Percentiles rank a stretch among this genome's conserved stretches.
Conservation (phyloP, 1,140 invertebrate species). For the Archegozetes longisetosus region DNA sequence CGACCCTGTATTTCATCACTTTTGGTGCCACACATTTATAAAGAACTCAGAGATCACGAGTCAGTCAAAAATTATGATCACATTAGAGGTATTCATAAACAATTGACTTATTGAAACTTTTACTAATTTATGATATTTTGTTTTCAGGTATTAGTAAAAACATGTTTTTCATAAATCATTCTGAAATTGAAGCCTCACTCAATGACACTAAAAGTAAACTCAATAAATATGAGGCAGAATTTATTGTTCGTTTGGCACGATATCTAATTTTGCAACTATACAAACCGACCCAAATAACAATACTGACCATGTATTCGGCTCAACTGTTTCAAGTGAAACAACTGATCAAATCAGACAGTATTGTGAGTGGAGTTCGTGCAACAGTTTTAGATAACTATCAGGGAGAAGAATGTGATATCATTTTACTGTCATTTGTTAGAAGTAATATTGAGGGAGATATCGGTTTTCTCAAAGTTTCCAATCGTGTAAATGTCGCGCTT, state of each 20-base stretch:
- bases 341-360: slow-evolving; percentile 18
- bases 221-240: slow-evolving; percentile 43
- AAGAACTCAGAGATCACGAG: slow-evolving; percentile 13
- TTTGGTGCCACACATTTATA: slow-evolving; percentile 19
- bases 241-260: slow-evolving; percentile 37
- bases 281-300: slow-evolving; percentile 40
- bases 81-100: slow-evolving; percentile 4
- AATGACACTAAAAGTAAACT: slow-evolving; percentile 4
- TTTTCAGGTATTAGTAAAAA: slow-evolving; percentile 9
- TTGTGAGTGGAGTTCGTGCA: slow-evolving; percentile 32
- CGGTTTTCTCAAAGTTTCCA: slow-evolving; percentile 56
- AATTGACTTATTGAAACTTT: background rate
- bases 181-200: background rate
- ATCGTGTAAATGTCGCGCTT: slow-evolving; percentile 65
- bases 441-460: slow-evolving; percentile 49
- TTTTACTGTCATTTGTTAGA: slow-evolving; percentile 62
- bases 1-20: slow-evolving; percentile 17
- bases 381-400: slow-evolving; percentile 56
- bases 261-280: slow-evolving; percentile 45
- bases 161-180: slow-evolving; percentile 17
- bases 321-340: slow-evolving; percentile 28
- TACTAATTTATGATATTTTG: background rate
- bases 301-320: slow-evolving; percentile 47
- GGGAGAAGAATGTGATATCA: slow-evolving; percentile 69
- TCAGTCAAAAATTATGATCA: slow-evolving; percentile 9